Conservation (phyloP, 2,113 vertebrate species). For the Mustelus asterias region DNA sequence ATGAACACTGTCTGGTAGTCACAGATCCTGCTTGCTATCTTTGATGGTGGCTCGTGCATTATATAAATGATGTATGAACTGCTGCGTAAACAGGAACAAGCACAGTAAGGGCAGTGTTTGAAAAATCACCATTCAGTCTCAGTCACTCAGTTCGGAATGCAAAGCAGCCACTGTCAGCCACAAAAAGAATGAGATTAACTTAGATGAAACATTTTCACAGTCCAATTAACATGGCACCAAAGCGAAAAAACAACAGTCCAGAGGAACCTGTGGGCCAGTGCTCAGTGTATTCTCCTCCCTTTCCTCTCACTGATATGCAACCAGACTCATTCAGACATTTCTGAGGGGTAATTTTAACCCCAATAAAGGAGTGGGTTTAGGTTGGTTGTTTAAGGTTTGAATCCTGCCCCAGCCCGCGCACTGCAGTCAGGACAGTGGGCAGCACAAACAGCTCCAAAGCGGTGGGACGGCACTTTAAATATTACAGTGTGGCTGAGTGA, state of each 20-base stretch:
- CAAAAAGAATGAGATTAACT: slow-evolving; percentile 34
- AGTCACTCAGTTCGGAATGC: not conserved
- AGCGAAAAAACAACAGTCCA: not conserved
- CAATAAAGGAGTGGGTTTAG: not conserved
- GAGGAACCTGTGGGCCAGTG: not conserved
- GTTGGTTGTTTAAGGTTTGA: not conserved
- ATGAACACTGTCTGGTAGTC: not conserved
- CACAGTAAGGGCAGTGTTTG: slow-evolving; percentile 16
- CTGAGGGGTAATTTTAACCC: not conserved
- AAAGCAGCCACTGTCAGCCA: not conserved
- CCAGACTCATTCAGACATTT: not conserved
- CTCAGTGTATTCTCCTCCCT: not conserved
- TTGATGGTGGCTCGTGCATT: not conserved
- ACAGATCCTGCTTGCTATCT: not conserved
- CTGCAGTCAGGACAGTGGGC: not conserved
- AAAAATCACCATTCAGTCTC: slow-evolving; percentile 20
- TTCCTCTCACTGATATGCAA: not conserved
- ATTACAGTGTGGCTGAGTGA: not conserved
- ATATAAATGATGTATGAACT: not conserved
- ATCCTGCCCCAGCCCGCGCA: not conserved
- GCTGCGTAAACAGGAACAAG: not conserved
- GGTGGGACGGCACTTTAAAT: not conserved
- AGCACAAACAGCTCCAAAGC: no score
- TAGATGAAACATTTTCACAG: slow-evolving; percentile 14
- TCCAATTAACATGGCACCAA: slow-evolving; percentile 4